Conservation (phyloP, 2,888 invertebrate genomes). For the Ariolimax columbianus region DNA sequence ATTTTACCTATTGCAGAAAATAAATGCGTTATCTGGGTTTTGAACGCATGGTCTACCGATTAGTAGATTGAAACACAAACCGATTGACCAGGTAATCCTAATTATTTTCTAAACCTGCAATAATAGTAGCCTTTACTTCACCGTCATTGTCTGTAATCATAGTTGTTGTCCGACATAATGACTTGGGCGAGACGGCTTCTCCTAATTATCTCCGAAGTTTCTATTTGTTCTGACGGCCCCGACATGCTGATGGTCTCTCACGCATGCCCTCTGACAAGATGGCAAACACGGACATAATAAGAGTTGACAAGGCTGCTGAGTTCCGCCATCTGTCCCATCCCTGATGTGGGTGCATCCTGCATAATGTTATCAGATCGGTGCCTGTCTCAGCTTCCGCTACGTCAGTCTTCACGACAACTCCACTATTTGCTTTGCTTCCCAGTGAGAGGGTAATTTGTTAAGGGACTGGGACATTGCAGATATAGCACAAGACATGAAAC, state of each 20-base stretch:
- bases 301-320: slow-evolving; percentile 2
- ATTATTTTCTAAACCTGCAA: too few species aligned
- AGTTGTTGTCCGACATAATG: too few species aligned
- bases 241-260: background rate
- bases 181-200: too few species aligned
- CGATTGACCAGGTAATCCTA: too few species aligned
- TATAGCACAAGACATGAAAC: too few species aligned
- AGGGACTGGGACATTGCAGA: background rate
- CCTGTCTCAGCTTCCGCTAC: background rate
- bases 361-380: slow-evolving; percentile 36
- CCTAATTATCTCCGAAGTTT: too few species aligned
- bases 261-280: slow-evolving; percentile 1
- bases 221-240: background rate
- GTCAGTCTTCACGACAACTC: background rate
- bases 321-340: slow-evolving; percentile 15
- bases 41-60: too few species aligned
- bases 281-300: slow-evolving; percentile 22
- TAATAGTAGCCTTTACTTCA: too few species aligned
- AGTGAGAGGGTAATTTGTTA: slow-evolving; percentile 1
- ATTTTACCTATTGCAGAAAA: too few species aligned
- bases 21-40: too few species aligned
- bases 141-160: too few species aligned
- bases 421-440: background rate
- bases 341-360: slow-evolving; percentile 9
- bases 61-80: too few species aligned